These are phyloP conservation scores for Strigamia transsilvanica DNA, from an alignment of 2,888 invertebrate species.

Conservation along the genomic window DNA sequence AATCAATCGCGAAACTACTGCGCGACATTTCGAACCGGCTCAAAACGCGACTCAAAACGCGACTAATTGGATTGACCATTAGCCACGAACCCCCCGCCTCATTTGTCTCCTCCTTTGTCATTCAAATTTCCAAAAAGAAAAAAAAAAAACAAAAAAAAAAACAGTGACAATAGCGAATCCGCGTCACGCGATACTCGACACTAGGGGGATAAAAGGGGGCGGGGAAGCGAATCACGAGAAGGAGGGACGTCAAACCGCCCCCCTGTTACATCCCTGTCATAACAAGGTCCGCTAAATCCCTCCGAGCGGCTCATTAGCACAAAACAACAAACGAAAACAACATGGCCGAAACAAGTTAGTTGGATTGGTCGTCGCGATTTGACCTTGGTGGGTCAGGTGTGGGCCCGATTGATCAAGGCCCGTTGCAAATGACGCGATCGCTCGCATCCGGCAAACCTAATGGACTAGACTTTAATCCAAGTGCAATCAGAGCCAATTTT, in stretches of 20 bases:
- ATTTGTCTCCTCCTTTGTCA: not conserved
- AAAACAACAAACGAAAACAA: not conserved
- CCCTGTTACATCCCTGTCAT: not conserved
- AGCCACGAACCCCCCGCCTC: not conserved
- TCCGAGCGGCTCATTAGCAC: not conserved
- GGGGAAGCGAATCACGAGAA: not conserved
- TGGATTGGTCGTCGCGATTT: too few relatives aligned
- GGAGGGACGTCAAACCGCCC: not conserved
- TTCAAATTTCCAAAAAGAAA: too few relatives aligned
- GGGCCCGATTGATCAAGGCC: too few relatives aligned
- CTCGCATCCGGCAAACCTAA: too few relatives aligned
- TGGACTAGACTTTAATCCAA: too few relatives aligned
- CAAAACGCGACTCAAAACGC: too few relatives aligned
- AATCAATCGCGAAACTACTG: too few relatives aligned
- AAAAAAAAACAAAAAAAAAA: not conserved
- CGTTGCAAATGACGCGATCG: too few relatives aligned
- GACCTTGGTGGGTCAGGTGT: too few relatives aligned
- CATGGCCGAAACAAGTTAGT: too few relatives aligned
- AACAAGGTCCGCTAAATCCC: not conserved
- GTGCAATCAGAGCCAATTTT: too few relatives aligned
- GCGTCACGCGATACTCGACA: not conserved
- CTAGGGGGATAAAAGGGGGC: slow-evolving; percentile 3
- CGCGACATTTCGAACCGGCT: too few relatives aligned
- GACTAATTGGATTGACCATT: slow-evolving; percentile 8
- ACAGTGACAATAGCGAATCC: not conserved